These are phyloP conservation scores for Panthera tigris DNA, from an alignment of 2,113 vertebrate genomes.

Conservation along the genomic window DNA sequence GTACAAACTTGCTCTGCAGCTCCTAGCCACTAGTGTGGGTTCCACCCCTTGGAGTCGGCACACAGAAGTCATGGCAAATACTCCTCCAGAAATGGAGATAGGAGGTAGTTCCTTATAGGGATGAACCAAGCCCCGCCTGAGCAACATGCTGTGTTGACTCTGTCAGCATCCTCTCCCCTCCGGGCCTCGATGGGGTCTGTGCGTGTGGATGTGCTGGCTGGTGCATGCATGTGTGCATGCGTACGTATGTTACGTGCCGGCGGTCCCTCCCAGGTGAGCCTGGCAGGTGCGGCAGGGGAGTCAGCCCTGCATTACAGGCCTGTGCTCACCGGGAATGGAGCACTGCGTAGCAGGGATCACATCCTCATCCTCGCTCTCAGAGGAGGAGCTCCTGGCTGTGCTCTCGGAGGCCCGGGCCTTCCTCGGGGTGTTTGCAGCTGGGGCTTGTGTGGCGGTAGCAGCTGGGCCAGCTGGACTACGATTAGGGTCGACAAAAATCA, in stretches of 20 bases:
- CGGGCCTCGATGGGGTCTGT: neutral
- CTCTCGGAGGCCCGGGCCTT: slow-evolving; percentile 75
- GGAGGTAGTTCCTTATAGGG: neutral
- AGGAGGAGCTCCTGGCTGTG: slow-evolving; percentile 74
- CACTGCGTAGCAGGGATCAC: slow-evolving; percentile 54
- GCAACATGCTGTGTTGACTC: neutral
- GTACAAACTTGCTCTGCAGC: neutral
- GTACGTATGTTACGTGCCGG: accelerated
- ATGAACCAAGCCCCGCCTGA: neutral
- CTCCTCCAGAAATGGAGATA: neutral
- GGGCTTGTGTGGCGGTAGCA: slow-evolving; percentile 67
- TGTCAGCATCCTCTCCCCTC: neutral
- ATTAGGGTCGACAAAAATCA: slow-evolving; percentile 73
- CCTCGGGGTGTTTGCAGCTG: slow-evolving; percentile 54
- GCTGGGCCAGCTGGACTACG: slow-evolving; percentile 76
- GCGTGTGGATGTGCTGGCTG: neutral
- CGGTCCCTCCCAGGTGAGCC: neutral
- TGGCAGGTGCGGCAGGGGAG: neutral
- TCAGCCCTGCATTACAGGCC: neutral
- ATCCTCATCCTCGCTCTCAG: slow-evolving; percentile 81
- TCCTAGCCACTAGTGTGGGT: neutral
- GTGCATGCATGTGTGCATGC: accelerated
- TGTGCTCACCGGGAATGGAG: slow-evolving; percentile 60
- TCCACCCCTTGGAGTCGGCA: neutral
- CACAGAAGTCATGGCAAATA: neutral